phyloP scores from a whole-genome alignment of 2,113 vertebrate species.

The Ptilonorhynchus violaceus region DNA sequence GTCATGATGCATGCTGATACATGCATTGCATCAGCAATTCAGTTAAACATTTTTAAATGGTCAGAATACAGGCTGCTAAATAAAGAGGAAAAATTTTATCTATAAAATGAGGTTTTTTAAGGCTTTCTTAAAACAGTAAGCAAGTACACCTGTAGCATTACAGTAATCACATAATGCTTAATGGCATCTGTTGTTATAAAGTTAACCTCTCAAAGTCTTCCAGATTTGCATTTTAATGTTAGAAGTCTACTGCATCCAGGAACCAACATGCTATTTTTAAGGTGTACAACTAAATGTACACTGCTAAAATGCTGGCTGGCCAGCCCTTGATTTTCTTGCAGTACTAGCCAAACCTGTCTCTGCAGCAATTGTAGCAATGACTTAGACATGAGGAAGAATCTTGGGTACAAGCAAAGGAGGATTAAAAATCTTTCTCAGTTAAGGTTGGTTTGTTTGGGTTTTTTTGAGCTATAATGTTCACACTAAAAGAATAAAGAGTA shows the following conservation, averaged over 20 bases:
- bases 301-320: background rate
- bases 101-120: background rate
- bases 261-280: background rate
- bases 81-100: background rate
- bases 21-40: background rate
- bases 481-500: background rate
- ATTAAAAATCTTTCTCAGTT: background rate
- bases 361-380: background rate
- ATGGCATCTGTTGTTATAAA: background rate
- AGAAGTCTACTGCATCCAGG: background rate
- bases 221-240: background rate
- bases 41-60: background rate
- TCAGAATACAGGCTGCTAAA: background rate
- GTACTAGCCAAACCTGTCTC: constrained; percentile 17
- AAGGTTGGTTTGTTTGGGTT: background rate
- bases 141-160: background rate
- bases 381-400: background rate
- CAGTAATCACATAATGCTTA: background rate
- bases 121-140: background rate
- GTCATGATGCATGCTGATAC: background rate
- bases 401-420: background rate
- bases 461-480: background rate
- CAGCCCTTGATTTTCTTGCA: constrained; percentile 3
- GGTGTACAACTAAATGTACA: background rate
- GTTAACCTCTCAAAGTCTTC: background rate